Base-by-base conservation (phyloP, 2,113 vertebrate species). In the Charina bottae region DNA sequence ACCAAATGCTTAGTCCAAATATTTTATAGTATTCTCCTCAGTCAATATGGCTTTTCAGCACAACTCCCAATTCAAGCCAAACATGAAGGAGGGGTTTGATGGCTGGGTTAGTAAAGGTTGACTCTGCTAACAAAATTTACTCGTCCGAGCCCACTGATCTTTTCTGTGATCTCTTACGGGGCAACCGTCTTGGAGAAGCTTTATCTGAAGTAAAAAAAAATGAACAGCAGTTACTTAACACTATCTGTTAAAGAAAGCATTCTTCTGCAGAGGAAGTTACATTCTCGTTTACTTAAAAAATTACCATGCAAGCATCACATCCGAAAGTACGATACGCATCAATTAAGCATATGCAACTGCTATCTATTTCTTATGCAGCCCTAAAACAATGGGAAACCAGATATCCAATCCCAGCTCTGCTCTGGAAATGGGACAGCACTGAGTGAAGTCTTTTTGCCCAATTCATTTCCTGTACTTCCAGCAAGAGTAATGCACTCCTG, bases 91-190 rank as follows among this genome's bases (percentile, higher is more conserved):
- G 94, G 94, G 96, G 96, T 92, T 85, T 87, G 87, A 89, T 89
- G 94, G 95, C 95, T 95, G 96, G 97, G 97, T 97, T 97, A 97
- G 96, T 95, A 97, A 97, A 97, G 96, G 96, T 96, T 95, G 94
- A 95, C 95, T 96, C 96, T 90, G 96, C 95, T 96, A 94, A 95
- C 94, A 96, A 95, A 93, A 96, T 97, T 98, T 98, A 99, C 98
- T 99, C 99, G 97, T 99, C 99, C n/a, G 99, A 99, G 96, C 99
- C 99, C 89, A 97, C 99, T 2, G 99, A 98, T 97, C 99, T 98
- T 95, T 99, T 99, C 98, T 99, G 99, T 90, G 97, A 98, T 97
- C 99, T 98, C 96, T 99, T 99, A 96, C 98, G 98, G 89, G 99
- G 99, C 96, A 99, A 98, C 96, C 98, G 97, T 95, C 98, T 97